Evolutionary conservation across 2,797 vertebrate genomes (phyloP), one percentile per base, ranked within the genome.

Genomic region (Lacerta viridis): DNA sequence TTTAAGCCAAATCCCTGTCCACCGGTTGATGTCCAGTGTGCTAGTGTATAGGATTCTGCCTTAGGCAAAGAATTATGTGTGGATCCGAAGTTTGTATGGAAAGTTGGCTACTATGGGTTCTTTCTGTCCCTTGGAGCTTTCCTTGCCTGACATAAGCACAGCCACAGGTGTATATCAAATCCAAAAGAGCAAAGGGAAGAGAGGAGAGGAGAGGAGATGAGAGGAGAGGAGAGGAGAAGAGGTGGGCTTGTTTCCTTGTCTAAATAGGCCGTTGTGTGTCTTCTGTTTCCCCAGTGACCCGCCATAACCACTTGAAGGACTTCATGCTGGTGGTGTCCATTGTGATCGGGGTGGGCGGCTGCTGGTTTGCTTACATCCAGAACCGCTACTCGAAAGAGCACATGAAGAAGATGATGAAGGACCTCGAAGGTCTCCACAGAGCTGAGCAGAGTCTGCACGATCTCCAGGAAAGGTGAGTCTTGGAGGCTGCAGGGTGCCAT

Each of bases 261-360:
- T 27, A 5, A 46, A 1, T 1, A 4, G 2, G 0, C 80, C 1
- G 1, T 5, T 50, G 25, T 20, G 20, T 46, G 55, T 0, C 76
- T 64, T 46, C 9, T 86, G 6, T 64, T 11, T 71, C 83, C 92
- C 2, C 97, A 99, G 99, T 99, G 97, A 99, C 98, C 9, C 97
- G 98, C 3, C 99, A 99, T 88, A 99, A 98, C 97, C 99, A 99
- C 96, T 95, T 99, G 92, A 99, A 99, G 96, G 99, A 99, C 96
- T 99, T 99, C 97, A 99, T 99, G 98, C 96, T 99, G 96, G 99
- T 99, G 55, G 98, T 99, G n/a, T 99, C 99, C 86, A 99, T 99
- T 2, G 99, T 99, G 90, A 99, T 99, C 2, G 99, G 99, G 11
- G 98, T 99, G 97, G 99, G 99, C 0, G 99, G 99, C 95, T 99